Evolutionary conservation across 2,113 vertebrate genomes (phyloP).

Genomic region (Machaerirhynchus nigripectus): DNA sequence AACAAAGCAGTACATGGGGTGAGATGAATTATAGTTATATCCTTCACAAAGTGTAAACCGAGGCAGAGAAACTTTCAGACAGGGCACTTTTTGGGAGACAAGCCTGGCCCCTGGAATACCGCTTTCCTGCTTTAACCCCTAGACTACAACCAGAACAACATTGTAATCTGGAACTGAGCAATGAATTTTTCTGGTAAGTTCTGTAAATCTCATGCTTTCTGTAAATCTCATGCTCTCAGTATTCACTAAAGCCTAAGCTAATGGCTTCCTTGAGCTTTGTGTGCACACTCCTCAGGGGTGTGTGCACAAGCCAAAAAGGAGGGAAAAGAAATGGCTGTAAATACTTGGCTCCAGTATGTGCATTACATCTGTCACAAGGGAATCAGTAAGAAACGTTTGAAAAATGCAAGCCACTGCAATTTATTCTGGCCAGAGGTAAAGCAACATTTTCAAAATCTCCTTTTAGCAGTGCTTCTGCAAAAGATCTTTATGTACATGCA

Average conservation of each 20-base stretch:
- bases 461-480: not conserved
- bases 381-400: constrained; percentile 19
- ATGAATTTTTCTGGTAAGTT: constrained; percentile 23
- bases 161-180: constrained; percentile 24
- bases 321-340: constrained; percentile 53
- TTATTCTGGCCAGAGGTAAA: constrained; percentile 6
- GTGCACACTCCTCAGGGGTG: constrained; percentile 31
- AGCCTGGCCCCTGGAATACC: not conserved
- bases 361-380: constrained; percentile 56
- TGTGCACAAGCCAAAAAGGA: constrained; percentile 36
- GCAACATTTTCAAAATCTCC: not conserved
- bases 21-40: not conserved
- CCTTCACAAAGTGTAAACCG: not conserved
- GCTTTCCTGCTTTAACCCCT: not conserved
- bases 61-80: not conserved
- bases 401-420: constrained; percentile 32
- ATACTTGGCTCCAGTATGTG: constrained; percentile 52
- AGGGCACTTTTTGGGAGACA: not conserved
- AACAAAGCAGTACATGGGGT: fast-evolving
- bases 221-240: constrained; percentile 45
- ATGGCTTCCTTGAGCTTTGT: constrained; percentile 59
- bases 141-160: constrained; percentile 3
- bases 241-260: constrained; percentile 39
- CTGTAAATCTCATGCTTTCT: constrained; percentile 35
- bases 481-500: not conserved